Evolutionary conservation across 2,797 vertebrate genomes (phyloP).

Genomic region (Cossypha dichroa): DNA sequence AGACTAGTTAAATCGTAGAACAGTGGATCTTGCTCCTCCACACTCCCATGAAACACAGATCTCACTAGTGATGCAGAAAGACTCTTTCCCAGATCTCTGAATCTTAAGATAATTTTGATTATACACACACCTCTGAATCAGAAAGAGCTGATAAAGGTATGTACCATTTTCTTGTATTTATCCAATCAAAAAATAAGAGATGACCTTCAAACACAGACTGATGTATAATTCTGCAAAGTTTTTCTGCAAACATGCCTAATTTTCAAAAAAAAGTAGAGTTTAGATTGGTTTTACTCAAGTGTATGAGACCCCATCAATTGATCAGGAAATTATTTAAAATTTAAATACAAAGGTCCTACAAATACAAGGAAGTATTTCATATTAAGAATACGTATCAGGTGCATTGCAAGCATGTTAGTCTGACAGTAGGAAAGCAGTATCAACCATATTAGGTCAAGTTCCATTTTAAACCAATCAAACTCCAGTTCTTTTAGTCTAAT

Average conservation of each 20-base stretch:
- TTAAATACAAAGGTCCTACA: neutral
- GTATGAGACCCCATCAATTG: neutral
- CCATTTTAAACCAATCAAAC: neutral
- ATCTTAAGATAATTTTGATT: neutral
- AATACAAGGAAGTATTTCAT: neutral
- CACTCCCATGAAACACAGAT: fast-evolving
- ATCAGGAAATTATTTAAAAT: neutral
- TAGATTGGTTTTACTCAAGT: neutral
- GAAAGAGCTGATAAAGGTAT: neutral
- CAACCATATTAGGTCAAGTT: neutral
- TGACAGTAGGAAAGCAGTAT: neutral
- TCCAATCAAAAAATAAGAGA: neutral
- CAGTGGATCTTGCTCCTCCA: neutral
- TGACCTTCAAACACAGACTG: neutral
- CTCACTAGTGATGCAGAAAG: neutral
- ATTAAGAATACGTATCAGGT: neutral
- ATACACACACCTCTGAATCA: fast-evolving
- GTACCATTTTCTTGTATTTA: neutral
- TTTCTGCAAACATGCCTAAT: neutral
- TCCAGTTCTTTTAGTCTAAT: neutral
- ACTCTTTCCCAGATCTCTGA: neutral
- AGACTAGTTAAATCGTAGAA: neutral
- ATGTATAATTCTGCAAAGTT: neutral
- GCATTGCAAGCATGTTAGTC: neutral
- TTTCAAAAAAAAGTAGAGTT: neutral